A percentile compares a stretch with the other conserved stretches of the same genome.
These are phyloP conservation scores for Adineta ricciae DNA, from an alignment of 2,888 invertebrate species.

Conservation along the genomic window DNA sequence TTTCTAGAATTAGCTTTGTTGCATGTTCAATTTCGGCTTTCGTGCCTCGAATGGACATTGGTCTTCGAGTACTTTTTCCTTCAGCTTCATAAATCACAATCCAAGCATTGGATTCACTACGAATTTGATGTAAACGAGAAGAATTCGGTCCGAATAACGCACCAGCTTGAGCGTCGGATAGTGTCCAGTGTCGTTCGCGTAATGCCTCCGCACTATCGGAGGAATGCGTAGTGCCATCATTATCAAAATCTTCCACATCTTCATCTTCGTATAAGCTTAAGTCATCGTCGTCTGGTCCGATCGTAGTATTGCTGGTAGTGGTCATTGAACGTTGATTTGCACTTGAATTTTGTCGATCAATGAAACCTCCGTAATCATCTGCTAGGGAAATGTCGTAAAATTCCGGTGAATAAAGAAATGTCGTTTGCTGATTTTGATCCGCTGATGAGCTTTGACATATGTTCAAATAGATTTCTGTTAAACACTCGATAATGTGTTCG, in stretches of 20 bases:
- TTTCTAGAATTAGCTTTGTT: not conserved
- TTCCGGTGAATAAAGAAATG: not conserved
- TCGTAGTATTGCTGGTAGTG: not conserved
- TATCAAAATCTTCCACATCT: constrained; percentile 1
- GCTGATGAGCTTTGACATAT: not conserved
- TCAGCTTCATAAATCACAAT: not conserved
- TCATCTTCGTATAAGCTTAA: not conserved
- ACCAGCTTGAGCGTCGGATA: not conserved
- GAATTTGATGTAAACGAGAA: constrained; percentile 5
- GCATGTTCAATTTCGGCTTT: constrained; percentile 18
- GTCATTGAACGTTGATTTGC: not conserved
- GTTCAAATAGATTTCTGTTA: not conserved
- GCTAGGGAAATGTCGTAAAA: not conserved
- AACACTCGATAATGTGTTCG: not conserved
- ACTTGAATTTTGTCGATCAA: not conserved
- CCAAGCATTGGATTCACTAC: not conserved
- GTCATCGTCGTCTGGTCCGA: not conserved
- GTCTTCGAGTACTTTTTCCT: not conserved
- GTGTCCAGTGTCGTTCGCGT: not conserved
- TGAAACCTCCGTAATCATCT: constrained; percentile 2
- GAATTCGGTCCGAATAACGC: constrained; percentile 2
- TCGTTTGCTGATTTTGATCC: not conserved
- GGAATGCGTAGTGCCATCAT: not conserved
- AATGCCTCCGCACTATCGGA: not conserved
- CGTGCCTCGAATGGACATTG: not conserved